Conservation (phyloP, 2,888 invertebrate species). For the Tinea pellionella region DNA sequence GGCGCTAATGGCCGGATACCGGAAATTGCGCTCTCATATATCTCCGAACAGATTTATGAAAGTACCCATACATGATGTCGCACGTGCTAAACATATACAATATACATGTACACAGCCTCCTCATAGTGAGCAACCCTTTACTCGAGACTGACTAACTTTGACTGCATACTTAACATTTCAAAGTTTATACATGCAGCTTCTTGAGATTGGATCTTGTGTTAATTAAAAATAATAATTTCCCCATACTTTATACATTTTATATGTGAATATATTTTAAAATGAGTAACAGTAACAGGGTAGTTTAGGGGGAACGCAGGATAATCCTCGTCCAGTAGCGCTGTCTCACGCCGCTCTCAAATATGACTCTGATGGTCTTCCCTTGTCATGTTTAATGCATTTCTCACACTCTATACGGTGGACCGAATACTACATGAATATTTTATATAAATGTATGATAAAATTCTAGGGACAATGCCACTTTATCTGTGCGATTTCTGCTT, state of each 20-base stretch:
- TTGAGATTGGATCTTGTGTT: too few species aligned
- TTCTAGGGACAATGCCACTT: neutral
- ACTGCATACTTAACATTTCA: conserved; percentile 21
- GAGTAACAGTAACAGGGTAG: neutral
- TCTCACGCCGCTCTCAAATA: conserved; percentile 51
- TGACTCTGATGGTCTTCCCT: conserved; percentile 52
- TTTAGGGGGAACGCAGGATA: conserved; percentile 26
- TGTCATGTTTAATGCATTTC: conserved; percentile 57
- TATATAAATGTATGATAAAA: conserved; percentile 17
- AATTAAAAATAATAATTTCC: too few species aligned
- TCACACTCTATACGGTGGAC: neutral
- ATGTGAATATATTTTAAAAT: neutral
- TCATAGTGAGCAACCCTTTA: conserved; percentile 21
- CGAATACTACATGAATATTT: conserved; percentile 21
- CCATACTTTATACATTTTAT: neutral
- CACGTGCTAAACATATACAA: conserved; percentile 31
- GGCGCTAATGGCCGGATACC: conserved; percentile 87
- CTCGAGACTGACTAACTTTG: conserved; percentile 39
- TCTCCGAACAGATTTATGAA: conserved; percentile 91
- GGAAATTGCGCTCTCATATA: conserved; percentile 92
- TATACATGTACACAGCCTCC: conserved; percentile 31
- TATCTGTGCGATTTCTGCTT: too few species aligned
- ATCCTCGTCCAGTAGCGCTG: conserved; percentile 55
- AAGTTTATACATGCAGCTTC: neutral
- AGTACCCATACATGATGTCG: conserved; percentile 75